Percentiles rank a stretch among this genome's conserved stretches.
Conservation (phyloP, 1,140 invertebrate genomes). For the Dendroctonus valens region DNA sequence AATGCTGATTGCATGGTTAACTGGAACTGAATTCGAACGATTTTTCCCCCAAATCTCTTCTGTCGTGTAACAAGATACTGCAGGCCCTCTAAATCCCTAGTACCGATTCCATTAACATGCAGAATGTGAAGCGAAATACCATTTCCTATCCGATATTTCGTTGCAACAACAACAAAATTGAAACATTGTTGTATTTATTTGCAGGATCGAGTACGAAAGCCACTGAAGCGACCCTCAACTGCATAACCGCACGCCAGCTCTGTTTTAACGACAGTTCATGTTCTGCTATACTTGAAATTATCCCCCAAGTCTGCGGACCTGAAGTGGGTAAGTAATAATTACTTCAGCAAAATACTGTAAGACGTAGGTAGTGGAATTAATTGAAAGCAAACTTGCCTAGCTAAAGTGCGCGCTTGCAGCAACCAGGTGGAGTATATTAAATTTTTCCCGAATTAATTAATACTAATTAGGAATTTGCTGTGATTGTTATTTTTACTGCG, state of each 20-base stretch:
- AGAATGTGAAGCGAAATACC: too few relatives aligned
- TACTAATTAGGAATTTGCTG: background rate
- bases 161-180: too few relatives aligned
- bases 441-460: background rate
- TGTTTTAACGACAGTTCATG: conserved; percentile 86
- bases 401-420: background rate
- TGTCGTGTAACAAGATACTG: too few relatives aligned
- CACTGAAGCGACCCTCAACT: conserved; percentile 77
- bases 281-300: conserved; percentile 83
- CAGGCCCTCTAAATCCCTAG: too few relatives aligned
- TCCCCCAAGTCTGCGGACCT: conserved; percentile 82
- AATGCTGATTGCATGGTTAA: too few relatives aligned
- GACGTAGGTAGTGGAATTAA: background rate
- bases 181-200: conserved; percentile 6
- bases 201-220: conserved; percentile 70
- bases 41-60: too few relatives aligned
- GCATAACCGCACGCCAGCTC: conserved; percentile 76
- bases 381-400: too few relatives aligned
- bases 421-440: too few relatives aligned
- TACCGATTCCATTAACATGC: too few relatives aligned
- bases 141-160: too few relatives aligned
- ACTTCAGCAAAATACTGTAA: conserved; percentile 8
- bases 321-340: conserved; percentile 72
- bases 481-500: background rate
- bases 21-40: too few relatives aligned